Conservation (phyloP, 2,888 invertebrate genomes). For the Tinea pellionella region DNA sequence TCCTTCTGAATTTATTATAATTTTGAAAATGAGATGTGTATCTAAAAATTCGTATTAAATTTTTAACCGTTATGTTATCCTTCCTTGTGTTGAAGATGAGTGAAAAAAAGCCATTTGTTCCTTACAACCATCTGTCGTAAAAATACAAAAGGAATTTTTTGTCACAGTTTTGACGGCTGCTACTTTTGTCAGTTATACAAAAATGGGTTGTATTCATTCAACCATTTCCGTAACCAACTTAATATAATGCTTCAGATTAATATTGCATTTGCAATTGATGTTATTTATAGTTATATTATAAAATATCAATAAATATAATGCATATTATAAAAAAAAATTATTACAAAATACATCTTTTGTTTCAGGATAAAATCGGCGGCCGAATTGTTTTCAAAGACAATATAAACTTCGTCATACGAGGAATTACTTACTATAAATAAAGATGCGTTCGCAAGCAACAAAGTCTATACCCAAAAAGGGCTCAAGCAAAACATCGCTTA, state of each 20-base stretch:
- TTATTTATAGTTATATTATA: too few relatives aligned
- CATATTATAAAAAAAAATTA: too few relatives aligned
- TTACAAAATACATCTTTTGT: too few relatives aligned
- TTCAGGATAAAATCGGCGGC: slow-evolving; percentile 52
- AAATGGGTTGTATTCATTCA: slow-evolving; percentile 27
- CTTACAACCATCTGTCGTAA: slow-evolving; percentile 34
- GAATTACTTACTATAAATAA: slow-evolving; percentile 36
- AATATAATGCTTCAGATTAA: not conserved
- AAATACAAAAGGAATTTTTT: slow-evolving; percentile 35
- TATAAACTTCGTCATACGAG: too few relatives aligned
- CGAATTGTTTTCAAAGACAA: slow-evolving; percentile 42
- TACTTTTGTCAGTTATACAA: slow-evolving; percentile 21
- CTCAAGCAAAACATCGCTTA: slow-evolving; percentile 46
- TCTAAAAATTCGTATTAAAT: not conserved
- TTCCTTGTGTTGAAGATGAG: slow-evolving; percentile 18
- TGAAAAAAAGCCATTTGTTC: slow-evolving; percentile 25
- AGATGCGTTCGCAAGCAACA: slow-evolving; percentile 62
- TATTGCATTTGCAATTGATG: too few relatives aligned
- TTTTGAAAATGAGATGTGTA: too few relatives aligned
- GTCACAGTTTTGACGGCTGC: slow-evolving; percentile 25
- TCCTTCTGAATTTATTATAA: too few relatives aligned
- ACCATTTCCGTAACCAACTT: not conserved
- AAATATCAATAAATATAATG: too few relatives aligned
- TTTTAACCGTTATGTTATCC: slow-evolving; percentile 19
- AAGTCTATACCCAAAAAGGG: slow-evolving; percentile 60